Conservation (phyloP, 2,888 invertebrate genomes). For the Diaprepes abbreviatus region DNA sequence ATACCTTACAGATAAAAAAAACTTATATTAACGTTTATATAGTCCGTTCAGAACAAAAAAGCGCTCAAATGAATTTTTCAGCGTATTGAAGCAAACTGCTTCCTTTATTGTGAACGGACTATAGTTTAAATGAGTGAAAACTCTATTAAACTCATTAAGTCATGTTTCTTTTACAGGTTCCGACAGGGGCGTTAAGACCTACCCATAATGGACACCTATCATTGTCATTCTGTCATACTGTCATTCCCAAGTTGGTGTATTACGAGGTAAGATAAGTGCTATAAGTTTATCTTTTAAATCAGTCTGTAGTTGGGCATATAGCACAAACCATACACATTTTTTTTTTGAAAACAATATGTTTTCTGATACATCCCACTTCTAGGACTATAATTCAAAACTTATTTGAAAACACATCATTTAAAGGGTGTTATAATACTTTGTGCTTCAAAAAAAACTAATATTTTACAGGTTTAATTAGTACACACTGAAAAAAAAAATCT, state of each 20-base stretch:
- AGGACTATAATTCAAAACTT: constrained; percentile 5
- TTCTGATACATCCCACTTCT: background rate
- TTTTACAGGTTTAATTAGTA: no score
- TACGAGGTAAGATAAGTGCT: constrained; percentile 45
- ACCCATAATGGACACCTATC: constrained; percentile 16
- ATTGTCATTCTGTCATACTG: constrained; percentile 30
- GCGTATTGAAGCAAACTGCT: background rate
- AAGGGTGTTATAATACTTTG: background rate
- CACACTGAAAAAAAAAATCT: no score
- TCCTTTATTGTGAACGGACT: constrained; percentile 29
- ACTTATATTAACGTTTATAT: constrained; percentile 43
- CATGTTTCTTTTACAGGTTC: constrained; percentile 34
- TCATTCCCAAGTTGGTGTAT: constrained; percentile 34
- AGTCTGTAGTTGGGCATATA: constrained; percentile 27
- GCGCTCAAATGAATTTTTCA: no score
- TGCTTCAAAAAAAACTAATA: background rate
- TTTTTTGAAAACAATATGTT: background rate
- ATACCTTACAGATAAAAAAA: constrained; percentile 45
- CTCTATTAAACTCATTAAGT: constrained; percentile 43
- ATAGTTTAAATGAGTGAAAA: constrained; percentile 46
- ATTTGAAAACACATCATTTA: background rate
- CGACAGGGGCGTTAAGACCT: background rate
- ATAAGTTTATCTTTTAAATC: constrained; percentile 32
- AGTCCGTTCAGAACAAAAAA: constrained; percentile 36
- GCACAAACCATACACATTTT: background rate